These are phyloP conservation scores for Andrena marginata DNA, from an alignment of 2,888 invertebrate species.

Conservation along the genomic window DNA sequence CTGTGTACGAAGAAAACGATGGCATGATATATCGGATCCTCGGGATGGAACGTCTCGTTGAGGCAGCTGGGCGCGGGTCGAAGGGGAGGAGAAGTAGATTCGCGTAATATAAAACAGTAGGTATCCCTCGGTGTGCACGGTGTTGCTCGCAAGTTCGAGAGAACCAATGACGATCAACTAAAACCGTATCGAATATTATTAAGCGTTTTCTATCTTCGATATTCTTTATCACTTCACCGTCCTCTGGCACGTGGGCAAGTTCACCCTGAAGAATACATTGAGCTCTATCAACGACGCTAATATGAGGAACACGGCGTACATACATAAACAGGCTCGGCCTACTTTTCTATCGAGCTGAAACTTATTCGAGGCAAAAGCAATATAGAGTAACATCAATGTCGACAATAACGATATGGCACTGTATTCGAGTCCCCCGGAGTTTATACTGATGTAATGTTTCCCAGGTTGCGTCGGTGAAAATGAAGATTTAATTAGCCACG, in stretches of 20 bases:
- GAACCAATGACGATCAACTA: slow-evolving; percentile 61
- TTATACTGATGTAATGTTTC: slow-evolving; percentile 94
- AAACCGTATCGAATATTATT: slow-evolving; percentile 65
- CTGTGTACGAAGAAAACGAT: background rate
- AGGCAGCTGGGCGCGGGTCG: background rate
- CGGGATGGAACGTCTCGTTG: background rate
- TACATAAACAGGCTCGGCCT: slow-evolving; percentile 93
- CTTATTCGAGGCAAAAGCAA: slow-evolving; percentile 94
- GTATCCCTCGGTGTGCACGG: slow-evolving; percentile 59
- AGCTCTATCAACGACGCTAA: slow-evolving; percentile 96
- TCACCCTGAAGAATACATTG: slow-evolving; percentile 96
- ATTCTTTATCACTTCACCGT: slow-evolving; percentile 80
- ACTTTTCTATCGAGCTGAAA: slow-evolving; percentile 95
- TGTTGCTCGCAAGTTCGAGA: slow-evolving; percentile 58
- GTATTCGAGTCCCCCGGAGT: slow-evolving; percentile 96
- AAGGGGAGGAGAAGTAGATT: slow-evolving; percentile 31
- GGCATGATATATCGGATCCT: slow-evolving; percentile 20
- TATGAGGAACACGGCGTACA: slow-evolving; percentile 95
- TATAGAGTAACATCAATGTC: slow-evolving; percentile 93
- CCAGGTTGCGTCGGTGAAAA: slow-evolving; percentile 92
- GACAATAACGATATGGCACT: slow-evolving; percentile 95
- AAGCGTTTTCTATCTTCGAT: slow-evolving; percentile 33
- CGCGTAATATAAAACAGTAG: slow-evolving; percentile 61
- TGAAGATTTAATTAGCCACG: slow-evolving; percentile 95
- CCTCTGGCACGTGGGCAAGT: slow-evolving; percentile 92